phyloP scores from a whole-genome alignment of 2,113 vertebrate species.

The Glaucomys volans region DNA sequence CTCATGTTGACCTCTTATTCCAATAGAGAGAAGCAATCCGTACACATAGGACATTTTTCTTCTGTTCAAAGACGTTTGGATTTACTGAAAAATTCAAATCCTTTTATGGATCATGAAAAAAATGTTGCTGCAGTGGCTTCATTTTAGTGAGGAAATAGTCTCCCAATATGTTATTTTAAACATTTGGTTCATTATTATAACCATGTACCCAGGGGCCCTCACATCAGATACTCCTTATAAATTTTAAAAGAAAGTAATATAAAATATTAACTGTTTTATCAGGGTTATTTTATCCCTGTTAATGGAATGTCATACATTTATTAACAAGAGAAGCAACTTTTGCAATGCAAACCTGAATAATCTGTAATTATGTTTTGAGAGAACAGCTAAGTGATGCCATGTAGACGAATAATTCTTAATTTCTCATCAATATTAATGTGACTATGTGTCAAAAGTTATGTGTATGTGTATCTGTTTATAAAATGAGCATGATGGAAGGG shows the following conservation, averaged over 20 bases:
- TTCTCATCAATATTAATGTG: constrained; percentile 14
- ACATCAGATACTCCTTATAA: not conserved
- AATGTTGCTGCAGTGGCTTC: not conserved
- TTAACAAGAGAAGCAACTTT: not conserved
- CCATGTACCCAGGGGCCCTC: not conserved
- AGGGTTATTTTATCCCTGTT: not conserved
- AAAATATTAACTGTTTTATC: constrained; percentile 12
- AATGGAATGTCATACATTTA: not conserved
- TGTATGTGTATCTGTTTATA: not conserved
- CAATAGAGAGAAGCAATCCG: not conserved
- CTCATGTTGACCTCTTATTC: not conserved
- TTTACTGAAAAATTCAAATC: constrained; percentile 18
- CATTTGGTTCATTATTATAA: constrained; percentile 30
- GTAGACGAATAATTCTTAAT: constrained; percentile 42
- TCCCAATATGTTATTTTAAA: constrained; percentile 33
- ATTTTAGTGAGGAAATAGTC: not conserved
- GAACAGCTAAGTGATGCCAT: not conserved
- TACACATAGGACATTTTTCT: not conserved
- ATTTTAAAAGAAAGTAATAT: constrained; percentile 47
- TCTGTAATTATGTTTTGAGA: constrained; percentile 22
- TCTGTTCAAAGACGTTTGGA: not conserved
- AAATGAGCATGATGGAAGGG: not conserved
- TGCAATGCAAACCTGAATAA: constrained; percentile 9
- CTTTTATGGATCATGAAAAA: not conserved
- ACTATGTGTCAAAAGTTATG: not conserved